These are phyloP conservation scores for Narcine bancroftii DNA, from an alignment of 2,113 vertebrate species.

Conservation along the genomic window DNA sequence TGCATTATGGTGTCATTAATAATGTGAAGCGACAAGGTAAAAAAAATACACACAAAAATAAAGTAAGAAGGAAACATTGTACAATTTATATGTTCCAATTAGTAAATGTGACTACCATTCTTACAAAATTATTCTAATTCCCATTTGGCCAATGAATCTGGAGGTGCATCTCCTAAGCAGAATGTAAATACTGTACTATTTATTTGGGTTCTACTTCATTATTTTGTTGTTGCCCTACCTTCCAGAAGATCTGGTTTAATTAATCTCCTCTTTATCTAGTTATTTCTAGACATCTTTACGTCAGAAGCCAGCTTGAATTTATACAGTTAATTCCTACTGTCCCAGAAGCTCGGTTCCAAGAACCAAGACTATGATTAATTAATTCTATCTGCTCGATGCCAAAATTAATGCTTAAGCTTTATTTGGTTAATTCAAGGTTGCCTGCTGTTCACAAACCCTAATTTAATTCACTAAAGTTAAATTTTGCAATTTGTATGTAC, in stretches of 20 bases:
- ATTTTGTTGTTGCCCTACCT: not conserved
- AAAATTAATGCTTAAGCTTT: not conserved
- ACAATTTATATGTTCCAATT: not conserved
- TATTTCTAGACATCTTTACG: not conserved
- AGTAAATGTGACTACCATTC: not conserved
- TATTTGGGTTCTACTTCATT: not conserved
- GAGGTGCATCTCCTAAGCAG: not conserved
- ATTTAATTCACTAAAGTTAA: not conserved
- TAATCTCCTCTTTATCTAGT: not conserved
- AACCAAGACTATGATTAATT: not conserved
- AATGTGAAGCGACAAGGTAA: no score
- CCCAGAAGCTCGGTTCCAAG: not conserved
- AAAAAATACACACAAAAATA: not conserved
- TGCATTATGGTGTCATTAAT: no score
- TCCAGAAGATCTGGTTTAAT: not conserved
- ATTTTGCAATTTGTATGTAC: not conserved
- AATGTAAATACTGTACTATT: not conserved
- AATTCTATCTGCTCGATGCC: not conserved
- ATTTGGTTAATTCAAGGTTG: conserved; percentile 1
- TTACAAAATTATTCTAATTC: not conserved
- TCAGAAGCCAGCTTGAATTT: not conserved
- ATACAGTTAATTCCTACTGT: not conserved
- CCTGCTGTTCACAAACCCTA: not conserved
- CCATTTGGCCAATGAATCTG: not conserved
- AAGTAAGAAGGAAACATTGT: not conserved